Evolutionary conservation across 2,113 vertebrate species (phyloP).

Genomic region (Apteryx mantelli): DNA sequence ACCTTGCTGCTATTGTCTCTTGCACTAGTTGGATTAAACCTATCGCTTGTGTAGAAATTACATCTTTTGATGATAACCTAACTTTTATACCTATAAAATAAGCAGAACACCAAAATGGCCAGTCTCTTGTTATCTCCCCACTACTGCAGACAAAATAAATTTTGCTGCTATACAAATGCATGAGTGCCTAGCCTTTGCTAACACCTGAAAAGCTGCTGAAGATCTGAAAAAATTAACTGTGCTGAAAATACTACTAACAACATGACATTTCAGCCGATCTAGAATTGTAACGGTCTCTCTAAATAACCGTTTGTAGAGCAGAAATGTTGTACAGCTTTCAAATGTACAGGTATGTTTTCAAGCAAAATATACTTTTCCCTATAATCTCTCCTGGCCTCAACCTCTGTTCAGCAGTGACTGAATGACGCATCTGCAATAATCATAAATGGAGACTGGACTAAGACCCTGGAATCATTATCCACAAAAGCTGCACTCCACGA

Average conservation of each 20-base stretch:
- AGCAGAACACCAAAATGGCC: neutral
- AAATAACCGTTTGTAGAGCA: neutral
- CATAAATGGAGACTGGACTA: no score
- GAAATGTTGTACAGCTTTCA: neutral
- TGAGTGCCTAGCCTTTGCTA: fast-evolving
- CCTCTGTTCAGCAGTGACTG: neutral
- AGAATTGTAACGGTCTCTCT: neutral
- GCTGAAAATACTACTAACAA: neutral
- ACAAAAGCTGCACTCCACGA: neutral
- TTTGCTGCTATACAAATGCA: fast-evolving
- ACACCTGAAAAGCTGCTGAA: neutral
- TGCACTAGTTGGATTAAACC: neutral
- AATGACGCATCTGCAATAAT: neutral
- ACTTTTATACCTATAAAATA: fast-evolving
- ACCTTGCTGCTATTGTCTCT: neutral
- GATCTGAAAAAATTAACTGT: neutral
- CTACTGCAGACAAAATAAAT: neutral
- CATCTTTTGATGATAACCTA: neutral
- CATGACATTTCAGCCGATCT: fast-evolving
- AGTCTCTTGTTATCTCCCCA: neutral
- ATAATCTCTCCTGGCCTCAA: neutral
- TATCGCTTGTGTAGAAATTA: neutral
- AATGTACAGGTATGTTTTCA: no score
- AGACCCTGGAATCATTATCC: neutral
- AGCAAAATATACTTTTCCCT: neutral